A percentile compares a stretch with the other conserved stretches of the same genome.
These are phyloP conservation scores for Betta splendens DNA, from an alignment of 2,797 vertebrate genomes.

Conservation along the genomic window DNA sequence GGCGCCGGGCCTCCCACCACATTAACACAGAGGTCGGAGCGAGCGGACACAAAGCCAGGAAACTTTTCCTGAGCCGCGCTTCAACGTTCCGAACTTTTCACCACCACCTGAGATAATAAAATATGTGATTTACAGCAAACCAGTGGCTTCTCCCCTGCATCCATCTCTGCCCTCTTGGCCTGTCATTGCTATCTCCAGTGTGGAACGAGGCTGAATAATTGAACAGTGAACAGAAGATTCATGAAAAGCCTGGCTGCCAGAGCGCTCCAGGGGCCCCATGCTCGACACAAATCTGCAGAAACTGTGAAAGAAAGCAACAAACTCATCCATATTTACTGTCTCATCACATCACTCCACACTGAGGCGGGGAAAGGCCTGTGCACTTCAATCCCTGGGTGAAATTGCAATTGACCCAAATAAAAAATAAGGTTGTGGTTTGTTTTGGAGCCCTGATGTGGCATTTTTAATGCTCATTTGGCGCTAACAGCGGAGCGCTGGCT, in stretches of 20 bases:
- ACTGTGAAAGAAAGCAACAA: slow-evolving; percentile 53
- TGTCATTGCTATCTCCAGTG: slow-evolving; percentile 37
- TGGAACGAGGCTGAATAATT: slow-evolving; percentile 68
- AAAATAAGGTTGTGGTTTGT: not conserved
- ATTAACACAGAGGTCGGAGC: slow-evolving; percentile 17
- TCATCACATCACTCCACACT: slow-evolving; percentile 28
- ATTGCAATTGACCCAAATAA: slow-evolving; percentile 19
- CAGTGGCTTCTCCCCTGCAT: slow-evolving; percentile 11
- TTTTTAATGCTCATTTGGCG: not conserved
- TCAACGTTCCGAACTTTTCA: slow-evolving; percentile 25
- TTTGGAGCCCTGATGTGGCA: not conserved
- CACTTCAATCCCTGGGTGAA: not conserved
- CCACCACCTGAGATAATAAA: slow-evolving; percentile 16
- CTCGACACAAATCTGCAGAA: slow-evolving; percentile 60
- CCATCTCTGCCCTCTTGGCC: slow-evolving; percentile 29
- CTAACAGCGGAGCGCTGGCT: not conserved
- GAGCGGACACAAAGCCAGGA: slow-evolving; percentile 10
- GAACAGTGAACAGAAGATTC: slow-evolving; percentile 63
- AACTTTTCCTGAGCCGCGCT: not conserved
- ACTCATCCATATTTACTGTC: slow-evolving; percentile 68
- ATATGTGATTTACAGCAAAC: slow-evolving; percentile 29
- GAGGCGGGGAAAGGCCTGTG: slow-evolving; percentile 4
- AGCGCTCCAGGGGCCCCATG: slow-evolving; percentile 28
- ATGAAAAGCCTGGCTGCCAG: slow-evolving; percentile 57
- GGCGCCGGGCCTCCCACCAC: not conserved